These are phyloP conservation scores for Varecia variegata DNA, from an alignment of 2,797 vertebrate species.

Conservation along the genomic window DNA sequence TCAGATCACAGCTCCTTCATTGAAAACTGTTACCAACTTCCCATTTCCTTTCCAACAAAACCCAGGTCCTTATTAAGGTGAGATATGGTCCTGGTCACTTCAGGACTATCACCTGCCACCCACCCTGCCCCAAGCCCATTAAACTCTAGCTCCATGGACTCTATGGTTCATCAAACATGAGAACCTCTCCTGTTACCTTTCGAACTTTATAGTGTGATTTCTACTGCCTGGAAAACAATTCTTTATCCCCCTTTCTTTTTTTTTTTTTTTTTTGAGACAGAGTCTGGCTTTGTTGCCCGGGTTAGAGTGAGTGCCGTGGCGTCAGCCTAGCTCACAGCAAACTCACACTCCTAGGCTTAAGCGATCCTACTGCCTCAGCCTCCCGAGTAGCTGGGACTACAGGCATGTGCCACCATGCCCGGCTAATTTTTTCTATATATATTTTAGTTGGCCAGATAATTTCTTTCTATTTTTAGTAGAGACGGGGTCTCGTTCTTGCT, in stretches of 20 bases:
- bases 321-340: no score
- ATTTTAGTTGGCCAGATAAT: no score
- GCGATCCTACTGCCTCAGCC: no score
- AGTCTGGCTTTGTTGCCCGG: no score
- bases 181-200: neutral
- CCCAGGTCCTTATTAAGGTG: neutral
- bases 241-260: neutral
- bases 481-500: no score
- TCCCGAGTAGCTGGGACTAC: no score
- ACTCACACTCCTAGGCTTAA: no score
- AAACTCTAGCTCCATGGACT: neutral
- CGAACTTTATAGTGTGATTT: neutral
- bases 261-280: no score
- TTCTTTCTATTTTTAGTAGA: no score
- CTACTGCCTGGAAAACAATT: neutral
- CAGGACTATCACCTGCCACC: neutral
- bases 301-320: no score
- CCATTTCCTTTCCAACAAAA: neutral
- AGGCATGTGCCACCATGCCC: no score
- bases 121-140: neutral
- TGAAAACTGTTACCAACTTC: neutral
- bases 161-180: neutral
- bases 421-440: no score
- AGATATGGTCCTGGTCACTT: neutral
- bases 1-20: neutral